Evolutionary conservation across 2,888 invertebrate species (phyloP).

Genomic region (Eugnorisma glareosa): DNA sequence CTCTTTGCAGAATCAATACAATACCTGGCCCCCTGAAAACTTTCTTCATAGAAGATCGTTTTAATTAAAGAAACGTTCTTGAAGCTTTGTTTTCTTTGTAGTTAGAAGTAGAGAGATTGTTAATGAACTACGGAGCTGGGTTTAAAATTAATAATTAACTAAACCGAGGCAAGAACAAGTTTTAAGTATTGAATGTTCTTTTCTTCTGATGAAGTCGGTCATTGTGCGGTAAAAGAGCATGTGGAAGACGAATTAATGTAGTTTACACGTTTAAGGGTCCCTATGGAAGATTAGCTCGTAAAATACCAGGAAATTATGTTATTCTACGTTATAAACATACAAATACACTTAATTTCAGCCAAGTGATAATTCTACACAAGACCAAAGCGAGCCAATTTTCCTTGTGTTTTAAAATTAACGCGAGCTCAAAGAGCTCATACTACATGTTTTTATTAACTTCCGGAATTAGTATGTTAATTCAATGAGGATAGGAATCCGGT

Average conservation of each 20-base stretch:
- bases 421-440: constrained; percentile 17
- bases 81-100: constrained; percentile 51
- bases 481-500: too few relatives aligned
- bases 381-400: constrained; percentile 18
- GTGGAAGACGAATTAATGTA: not conserved
- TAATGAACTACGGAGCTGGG: constrained; percentile 10
- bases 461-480: constrained; percentile 46
- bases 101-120: constrained; percentile 30
- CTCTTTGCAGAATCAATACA: constrained; percentile 47
- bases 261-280: not conserved
- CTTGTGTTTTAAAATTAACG: constrained; percentile 26
- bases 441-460: constrained; percentile 51
- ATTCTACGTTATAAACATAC: constrained; percentile 8
- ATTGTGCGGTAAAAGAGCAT: constrained; percentile 6
- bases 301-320: not conserved
- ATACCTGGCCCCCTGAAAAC: constrained; percentile 29
- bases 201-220: not conserved
- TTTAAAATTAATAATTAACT: constrained; percentile 27
- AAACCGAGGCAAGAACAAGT: constrained; percentile 2
- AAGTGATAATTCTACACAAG: constrained; percentile 17
- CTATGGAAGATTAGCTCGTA: not conserved
- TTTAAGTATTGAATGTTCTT: constrained; percentile 1
- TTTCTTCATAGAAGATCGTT: constrained; percentile 28
- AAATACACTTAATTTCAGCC: constrained; percentile 15
- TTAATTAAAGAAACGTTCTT: constrained; percentile 49